Percentiles rank a stretch among this genome's conserved stretches.
phyloP scores from a whole-genome alignment of 2,888 invertebrate species.

The Dendrolimus pini region DNA sequence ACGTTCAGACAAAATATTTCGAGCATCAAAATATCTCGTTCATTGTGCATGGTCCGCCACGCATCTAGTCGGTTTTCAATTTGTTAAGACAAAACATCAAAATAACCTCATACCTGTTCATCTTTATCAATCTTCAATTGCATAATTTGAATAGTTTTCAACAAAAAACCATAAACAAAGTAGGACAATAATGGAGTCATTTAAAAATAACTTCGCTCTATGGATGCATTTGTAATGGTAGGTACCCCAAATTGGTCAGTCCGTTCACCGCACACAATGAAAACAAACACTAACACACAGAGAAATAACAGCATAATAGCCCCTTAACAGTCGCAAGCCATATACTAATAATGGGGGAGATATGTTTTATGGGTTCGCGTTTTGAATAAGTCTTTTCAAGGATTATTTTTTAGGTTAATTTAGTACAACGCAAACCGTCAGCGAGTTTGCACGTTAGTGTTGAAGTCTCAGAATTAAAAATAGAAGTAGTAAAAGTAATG shows the following conservation, averaged over 20 bases:
- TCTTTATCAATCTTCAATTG: background rate
- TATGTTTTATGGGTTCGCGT: slow-evolving; percentile 72
- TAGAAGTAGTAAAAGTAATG: slow-evolving; percentile 14
- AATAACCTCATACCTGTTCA: too few species aligned
- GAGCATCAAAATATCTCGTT: too few species aligned
- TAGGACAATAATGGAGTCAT: slow-evolving; percentile 26
- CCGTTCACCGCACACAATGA: slow-evolving; percentile 64
- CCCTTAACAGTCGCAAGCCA: slow-evolving; percentile 65
- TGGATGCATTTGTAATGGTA: slow-evolving; percentile 47
- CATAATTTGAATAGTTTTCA: background rate
- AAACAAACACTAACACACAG: slow-evolving; percentile 67
- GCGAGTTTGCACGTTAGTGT: slow-evolving; percentile 52
- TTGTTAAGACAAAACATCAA: too few species aligned
- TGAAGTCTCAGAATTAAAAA: slow-evolving; percentile 1
- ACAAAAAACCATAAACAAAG: slow-evolving; percentile 20
- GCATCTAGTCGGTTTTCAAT: too few species aligned
- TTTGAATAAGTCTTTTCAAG: slow-evolving; percentile 59
- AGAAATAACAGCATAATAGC: slow-evolving; percentile 69
- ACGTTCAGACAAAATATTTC: too few species aligned
- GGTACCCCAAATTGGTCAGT: slow-evolving; percentile 50
- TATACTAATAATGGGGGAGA: slow-evolving; percentile 77
- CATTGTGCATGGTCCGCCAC: too few species aligned
- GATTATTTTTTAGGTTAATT: slow-evolving; percentile 52
- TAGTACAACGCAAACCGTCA: slow-evolving; percentile 59
- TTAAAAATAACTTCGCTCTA: slow-evolving; percentile 32